A percentile compares a stretch with the other conserved stretches of the same genome.
These are phyloP conservation scores for Erpornis zantholeuca DNA, from an alignment of 2,113 vertebrate genomes.

Conservation along the genomic window DNA sequence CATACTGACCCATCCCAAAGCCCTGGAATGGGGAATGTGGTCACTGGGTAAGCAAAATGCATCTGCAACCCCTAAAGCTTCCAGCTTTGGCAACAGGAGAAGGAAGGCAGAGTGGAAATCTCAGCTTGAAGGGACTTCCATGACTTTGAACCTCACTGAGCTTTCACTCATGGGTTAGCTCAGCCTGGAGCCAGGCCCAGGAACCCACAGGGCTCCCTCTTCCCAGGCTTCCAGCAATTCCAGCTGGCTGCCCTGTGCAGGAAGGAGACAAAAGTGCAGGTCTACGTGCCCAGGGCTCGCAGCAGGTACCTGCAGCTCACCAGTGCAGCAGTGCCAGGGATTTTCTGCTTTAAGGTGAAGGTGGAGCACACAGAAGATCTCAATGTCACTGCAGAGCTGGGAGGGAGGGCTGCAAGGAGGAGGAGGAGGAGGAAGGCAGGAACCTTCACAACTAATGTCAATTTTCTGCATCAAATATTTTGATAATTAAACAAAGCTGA, in stretches of 20 bases:
- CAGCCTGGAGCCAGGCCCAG: neutral
- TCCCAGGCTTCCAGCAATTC: neutral
- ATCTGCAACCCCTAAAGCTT: neutral
- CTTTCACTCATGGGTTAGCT: neutral
- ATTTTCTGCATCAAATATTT: constrained; percentile 94
- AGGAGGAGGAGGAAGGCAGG: constrained; percentile 52
- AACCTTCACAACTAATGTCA: constrained; percentile 80
- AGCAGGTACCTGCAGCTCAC: neutral
- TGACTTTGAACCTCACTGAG: neutral
- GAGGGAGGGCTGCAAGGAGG: constrained; percentile 30
- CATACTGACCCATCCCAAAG: neutral
- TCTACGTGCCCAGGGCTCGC: accelerated
- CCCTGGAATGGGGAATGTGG: neutral
- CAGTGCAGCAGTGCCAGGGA: neutral
- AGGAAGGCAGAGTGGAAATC: neutral
- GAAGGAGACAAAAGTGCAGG: neutral
- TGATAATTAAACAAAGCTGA: constrained; percentile 91
- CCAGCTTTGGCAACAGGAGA: neutral
- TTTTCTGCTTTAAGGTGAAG: constrained; percentile 44
- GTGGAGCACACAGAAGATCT: constrained; percentile 15
- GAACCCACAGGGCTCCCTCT: neutral
- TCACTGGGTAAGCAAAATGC: neutral
- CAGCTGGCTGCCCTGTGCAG: neutral
- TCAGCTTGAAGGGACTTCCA: neutral
- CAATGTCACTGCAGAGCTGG: constrained; percentile 62